Percentiles rank a stretch among this genome's conserved stretches.
These are phyloP conservation scores for Synergus gifuensis DNA, from an alignment of 2,888 invertebrate species.

Conservation along the genomic window DNA sequence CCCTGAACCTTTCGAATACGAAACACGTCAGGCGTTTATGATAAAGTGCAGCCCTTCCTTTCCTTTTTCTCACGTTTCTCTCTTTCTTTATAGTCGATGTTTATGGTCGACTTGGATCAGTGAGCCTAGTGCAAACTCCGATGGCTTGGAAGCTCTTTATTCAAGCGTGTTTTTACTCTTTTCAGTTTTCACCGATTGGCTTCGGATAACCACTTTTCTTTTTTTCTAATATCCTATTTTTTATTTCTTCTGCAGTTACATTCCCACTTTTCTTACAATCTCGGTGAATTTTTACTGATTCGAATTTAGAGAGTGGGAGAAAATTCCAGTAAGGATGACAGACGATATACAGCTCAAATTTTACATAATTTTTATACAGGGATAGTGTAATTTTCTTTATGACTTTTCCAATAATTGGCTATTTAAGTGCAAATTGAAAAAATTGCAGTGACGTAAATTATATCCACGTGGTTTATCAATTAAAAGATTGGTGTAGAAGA, in stretches of 20 bases:
- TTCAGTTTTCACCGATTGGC: constrained; percentile 27
- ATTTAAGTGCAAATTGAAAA: too few species aligned
- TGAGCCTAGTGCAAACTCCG: constrained; percentile 25
- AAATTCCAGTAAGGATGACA: neutral
- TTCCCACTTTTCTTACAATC: neutral
- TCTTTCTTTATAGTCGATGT: constrained; percentile 11
- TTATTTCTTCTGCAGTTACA: neutral
- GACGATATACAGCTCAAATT: neutral
- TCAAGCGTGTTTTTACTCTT: constrained; percentile 34
- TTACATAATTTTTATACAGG: neutral
- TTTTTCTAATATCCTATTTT: constrained; percentile 26
- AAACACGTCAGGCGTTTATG: constrained; percentile 20
- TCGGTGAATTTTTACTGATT: too few species aligned
- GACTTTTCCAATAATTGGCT: too few species aligned
- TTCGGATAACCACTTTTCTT: constrained; percentile 29
- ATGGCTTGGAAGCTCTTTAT: constrained; percentile 34
- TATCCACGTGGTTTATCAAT: too few species aligned
- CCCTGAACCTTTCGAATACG: neutral
- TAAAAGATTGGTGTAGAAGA: too few species aligned
- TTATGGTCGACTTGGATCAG: constrained; percentile 27
- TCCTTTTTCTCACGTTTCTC: neutral
- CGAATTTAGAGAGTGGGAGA: neutral
- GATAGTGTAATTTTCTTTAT: neutral
- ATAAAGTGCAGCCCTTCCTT: constrained; percentile 22
- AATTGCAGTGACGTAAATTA: too few species aligned